A percentile compares a stretch with the other conserved stretches of the same genome.
phyloP scores from a whole-genome alignment of 1,140 invertebrate species.

The Rhynchophorus ferrugineus region DNA sequence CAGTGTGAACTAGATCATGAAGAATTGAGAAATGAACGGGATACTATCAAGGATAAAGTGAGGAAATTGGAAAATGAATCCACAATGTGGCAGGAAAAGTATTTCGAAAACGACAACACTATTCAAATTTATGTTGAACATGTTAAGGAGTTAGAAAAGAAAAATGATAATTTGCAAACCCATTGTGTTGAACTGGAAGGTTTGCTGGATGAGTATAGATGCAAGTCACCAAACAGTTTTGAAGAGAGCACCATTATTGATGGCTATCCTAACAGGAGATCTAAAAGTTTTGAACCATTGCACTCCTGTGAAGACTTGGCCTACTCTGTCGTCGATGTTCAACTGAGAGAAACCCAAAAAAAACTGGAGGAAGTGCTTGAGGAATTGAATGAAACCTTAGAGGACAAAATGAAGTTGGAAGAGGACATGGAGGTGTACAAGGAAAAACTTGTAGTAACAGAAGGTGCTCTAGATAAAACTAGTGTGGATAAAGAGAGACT shows the following conservation, averaged over 20 bases:
- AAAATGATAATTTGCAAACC: constrained; percentile 21
- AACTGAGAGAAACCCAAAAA: constrained; percentile 33
- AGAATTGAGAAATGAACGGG: constrained; percentile 27
- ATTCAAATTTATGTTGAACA: constrained; percentile 18
- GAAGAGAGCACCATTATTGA: constrained; percentile 19
- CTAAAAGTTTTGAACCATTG: constrained; percentile 11
- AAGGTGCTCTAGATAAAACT: constrained; percentile 6
- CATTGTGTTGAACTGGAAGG: constrained; percentile 29
- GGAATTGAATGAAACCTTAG: neutral
- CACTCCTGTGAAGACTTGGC: constrained; percentile 27
- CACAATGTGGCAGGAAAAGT: constrained; percentile 29
- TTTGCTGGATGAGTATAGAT: constrained; percentile 29
- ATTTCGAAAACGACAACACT: constrained; percentile 24
- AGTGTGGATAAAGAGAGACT: neutral
- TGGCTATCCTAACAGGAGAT: constrained; percentile 8
- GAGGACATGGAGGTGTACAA: constrained; percentile 1
- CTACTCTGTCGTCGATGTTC: constrained; percentile 34
- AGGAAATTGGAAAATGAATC: constrained; percentile 20
- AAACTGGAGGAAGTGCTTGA: constrained; percentile 13
- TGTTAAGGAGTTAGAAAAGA: constrained; percentile 22
- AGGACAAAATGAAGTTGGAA: constrained; percentile 8
- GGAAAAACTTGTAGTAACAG: neutral
- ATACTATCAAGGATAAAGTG: constrained; percentile 24
- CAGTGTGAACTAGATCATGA: constrained; percentile 31
- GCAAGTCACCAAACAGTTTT: constrained; percentile 21